Percentiles rank a stretch among this genome's conserved stretches.
Conservation (phyloP, 1,140 invertebrate genomes). For the Megathymus violae region DNA sequence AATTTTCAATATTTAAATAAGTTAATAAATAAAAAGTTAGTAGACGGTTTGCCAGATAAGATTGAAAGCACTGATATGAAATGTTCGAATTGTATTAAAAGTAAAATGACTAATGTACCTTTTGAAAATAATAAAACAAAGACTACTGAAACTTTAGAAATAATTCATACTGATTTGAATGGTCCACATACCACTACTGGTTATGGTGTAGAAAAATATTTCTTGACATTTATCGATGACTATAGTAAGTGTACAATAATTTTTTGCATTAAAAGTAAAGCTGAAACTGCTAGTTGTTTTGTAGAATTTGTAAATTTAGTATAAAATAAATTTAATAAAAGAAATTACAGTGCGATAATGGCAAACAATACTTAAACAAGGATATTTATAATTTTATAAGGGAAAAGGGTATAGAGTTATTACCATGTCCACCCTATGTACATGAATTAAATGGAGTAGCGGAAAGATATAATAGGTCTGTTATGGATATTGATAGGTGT, state of each 20-base stretch:
- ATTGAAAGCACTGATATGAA: slow-evolving; percentile 53
- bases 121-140: slow-evolving; percentile 69
- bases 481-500: slow-evolving; percentile 52
- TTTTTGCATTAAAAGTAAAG: slow-evolving; percentile 59
- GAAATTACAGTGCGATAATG: slow-evolving; percentile 68
- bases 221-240: slow-evolving; percentile 58
- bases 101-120: slow-evolving; percentile 56
- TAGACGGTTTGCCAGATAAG: slow-evolving; percentile 51
- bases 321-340: slow-evolving; percentile 59
- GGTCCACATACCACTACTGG: slow-evolving; percentile 58
- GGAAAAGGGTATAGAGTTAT: slow-evolving; percentile 55
- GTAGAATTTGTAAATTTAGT: slow-evolving; percentile 57
- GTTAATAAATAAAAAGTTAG: slow-evolving; percentile 52
- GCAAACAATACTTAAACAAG: slow-evolving; percentile 57
- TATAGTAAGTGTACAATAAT: slow-evolving; percentile 61
- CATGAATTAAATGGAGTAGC: slow-evolving; percentile 68
- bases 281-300: slow-evolving; percentile 51
- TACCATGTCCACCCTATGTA: slow-evolving; percentile 63
- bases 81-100: slow-evolving; percentile 52
- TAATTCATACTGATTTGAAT: slow-evolving; percentile 66
- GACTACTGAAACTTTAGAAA: slow-evolving; percentile 55
- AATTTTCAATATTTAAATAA: slow-evolving; percentile 60
- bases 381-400: slow-evolving; percentile 62
- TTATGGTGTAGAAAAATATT: slow-evolving; percentile 54
- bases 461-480: slow-evolving; percentile 61